Evolutionary conservation across 2,113 vertebrate species (phyloP).

Genomic region (Meriones unguiculatus): DNA sequence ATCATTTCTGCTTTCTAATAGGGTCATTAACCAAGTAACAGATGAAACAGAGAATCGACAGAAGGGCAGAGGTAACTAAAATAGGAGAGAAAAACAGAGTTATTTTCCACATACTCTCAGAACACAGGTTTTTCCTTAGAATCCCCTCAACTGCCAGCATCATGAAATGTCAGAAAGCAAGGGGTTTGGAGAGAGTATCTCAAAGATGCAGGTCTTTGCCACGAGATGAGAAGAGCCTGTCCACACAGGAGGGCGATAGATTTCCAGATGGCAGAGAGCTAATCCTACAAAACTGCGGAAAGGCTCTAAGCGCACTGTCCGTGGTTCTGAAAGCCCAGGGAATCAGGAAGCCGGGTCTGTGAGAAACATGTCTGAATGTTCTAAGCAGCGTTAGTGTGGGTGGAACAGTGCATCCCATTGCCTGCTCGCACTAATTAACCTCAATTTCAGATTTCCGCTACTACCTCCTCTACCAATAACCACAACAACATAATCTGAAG

Average conservation of each 20-base stretch:
- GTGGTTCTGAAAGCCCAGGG: not conserved
- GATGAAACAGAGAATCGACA: not conserved
- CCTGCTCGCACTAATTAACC: conserved; percentile 21
- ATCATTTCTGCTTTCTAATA: conserved; percentile 25
- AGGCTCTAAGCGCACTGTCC: not conserved
- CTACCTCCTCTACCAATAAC: not conserved
- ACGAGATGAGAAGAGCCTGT: not conserved
- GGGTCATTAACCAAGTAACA: conserved; percentile 55
- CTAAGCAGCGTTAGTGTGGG: conserved; percentile 13
- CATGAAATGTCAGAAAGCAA: conserved; percentile 38
- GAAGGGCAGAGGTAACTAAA: conserved; percentile 41
- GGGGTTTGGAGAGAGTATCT: conserved; percentile 34
- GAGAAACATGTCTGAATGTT: not conserved
- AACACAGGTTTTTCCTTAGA: not conserved
- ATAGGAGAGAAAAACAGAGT: not conserved
- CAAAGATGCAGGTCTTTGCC: not conserved
- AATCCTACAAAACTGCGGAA: not conserved
- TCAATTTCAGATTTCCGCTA: not conserved
- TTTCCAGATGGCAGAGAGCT: not conserved
- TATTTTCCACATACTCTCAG: not conserved
- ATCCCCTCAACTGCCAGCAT: not conserved
- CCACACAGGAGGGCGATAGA: not conserved
- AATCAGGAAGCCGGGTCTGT: not conserved
- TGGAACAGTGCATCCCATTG: not conserved
- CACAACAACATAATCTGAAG: not conserved